Evolutionary conservation across 1,140 invertebrate species (phyloP).

Genomic region (Bilobella aurantiaca): DNA sequence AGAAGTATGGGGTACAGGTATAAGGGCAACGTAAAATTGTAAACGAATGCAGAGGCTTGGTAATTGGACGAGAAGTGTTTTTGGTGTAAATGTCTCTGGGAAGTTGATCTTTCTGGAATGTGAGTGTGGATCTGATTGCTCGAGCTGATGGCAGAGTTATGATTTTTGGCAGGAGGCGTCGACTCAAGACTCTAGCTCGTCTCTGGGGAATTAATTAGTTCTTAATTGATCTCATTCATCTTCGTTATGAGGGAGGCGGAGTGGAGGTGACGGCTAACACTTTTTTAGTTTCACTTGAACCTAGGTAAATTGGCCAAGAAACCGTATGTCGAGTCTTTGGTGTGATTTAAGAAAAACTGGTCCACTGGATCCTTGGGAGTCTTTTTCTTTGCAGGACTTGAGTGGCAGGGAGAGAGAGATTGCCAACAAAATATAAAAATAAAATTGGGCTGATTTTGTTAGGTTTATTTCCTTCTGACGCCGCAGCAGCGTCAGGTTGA

Average conservation of each 20-base stretch:
- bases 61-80: too few relatives aligned
- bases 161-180: background rate
- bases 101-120: too few relatives aligned
- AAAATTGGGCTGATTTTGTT: background rate
- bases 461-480: background rate
- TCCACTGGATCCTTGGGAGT: background rate
- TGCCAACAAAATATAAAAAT: background rate
- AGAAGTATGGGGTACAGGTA: too few relatives aligned
- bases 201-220: conserved; percentile 35
- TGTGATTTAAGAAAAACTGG: background rate
- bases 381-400: background rate
- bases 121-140: too few relatives aligned
- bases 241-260: conserved; percentile 25
- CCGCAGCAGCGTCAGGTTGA: background rate
- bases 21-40: too few relatives aligned
- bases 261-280: background rate
- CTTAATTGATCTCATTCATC: conserved; percentile 36
- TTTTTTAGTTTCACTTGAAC: background rate
- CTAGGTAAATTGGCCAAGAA: too few relatives aligned
- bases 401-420: background rate
- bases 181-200: background rate
- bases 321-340: too few relatives aligned
- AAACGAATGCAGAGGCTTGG: too few relatives aligned
- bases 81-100: too few relatives aligned
- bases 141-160: too few relatives aligned